Evolutionary conservation across 2,888 invertebrate genomes (phyloP), one percentile per base, ranked within the genome.

Genomic region (Leuctra nigra): DNA sequence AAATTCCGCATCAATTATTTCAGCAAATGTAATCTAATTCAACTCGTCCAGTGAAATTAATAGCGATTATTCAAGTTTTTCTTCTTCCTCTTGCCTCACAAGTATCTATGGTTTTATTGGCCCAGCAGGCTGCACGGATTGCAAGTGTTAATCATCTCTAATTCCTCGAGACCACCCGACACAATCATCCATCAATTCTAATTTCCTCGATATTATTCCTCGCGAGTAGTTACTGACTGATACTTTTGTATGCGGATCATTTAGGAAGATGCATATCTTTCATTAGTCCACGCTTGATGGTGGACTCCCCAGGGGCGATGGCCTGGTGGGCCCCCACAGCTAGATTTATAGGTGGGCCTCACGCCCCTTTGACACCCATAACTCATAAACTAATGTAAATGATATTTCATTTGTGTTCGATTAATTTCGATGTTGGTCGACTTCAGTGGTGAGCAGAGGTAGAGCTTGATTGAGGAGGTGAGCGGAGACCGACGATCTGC

Each of bases 351-450:
- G 38, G 53, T 46, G 29, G 44, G 52, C 55, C 38, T 52, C 59
- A 50, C 54, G 55, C 57, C 57, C 59, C 35, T 48, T 23, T 57
- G 59, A 60, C 57, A 60, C 58, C 56, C 60, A 60, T 60, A 47
- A 65, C 66, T 70, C 84, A 80, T 91, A 16, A 41, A 35, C 56
- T 59, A 59, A 59, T 59, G 59, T 59, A 59, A 59, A 56, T 59
- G 56, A 59, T 59, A 53, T 56, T 59, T 59, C 56, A 59, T 39
- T 39, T 44, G 24, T 7, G 38, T 33, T 56, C 53, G 56, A 56
- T 56, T 56, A 39, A 50, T 50, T 9, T 33, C 22, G 18, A 20
- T 22, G 20, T 44, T 20, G 22, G 44, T 6, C 44, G 22, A 22
- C 7, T 29, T 29, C 11, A 7, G 7, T 29, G 29, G 20, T 18